Evolutionary conservation across 1,140 invertebrate species (phyloP).

Genomic region (Maconellicoccus hirsutus): DNA sequence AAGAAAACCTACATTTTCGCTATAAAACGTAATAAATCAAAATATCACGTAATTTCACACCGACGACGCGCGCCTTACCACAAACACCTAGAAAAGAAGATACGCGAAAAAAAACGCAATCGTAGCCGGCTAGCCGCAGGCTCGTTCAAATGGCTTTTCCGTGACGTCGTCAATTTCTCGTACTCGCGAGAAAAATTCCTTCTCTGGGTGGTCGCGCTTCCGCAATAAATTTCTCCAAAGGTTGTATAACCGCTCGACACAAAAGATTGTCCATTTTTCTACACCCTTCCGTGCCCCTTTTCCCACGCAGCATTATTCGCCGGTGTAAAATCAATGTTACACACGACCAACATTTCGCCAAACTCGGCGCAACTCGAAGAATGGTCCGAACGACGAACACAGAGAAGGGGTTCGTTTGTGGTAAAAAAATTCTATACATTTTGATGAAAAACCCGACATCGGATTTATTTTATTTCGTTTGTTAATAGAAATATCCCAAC

Average conservation of each 20-base stretch:
- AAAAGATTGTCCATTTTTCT: background rate
- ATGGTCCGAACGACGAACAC: too few relatives aligned
- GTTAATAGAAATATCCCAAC: background rate
- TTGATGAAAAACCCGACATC: background rate
- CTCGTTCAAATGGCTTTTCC: slow-evolving; percentile 3
- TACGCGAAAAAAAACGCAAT: background rate
- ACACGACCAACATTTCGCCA: too few relatives aligned
- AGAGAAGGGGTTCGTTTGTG: too few relatives aligned
- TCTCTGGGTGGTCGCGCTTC: background rate
- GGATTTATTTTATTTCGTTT: background rate
- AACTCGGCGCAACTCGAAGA: too few relatives aligned
- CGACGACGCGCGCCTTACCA: too few relatives aligned
- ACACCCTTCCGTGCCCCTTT: too few relatives aligned
- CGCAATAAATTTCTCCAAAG: background rate
- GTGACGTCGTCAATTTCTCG: background rate
- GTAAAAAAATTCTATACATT: background rate
- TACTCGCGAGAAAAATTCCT: background rate
- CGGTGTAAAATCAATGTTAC: background rate
- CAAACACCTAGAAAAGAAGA: too few relatives aligned
- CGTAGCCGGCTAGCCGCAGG: background rate
- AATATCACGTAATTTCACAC: too few relatives aligned
- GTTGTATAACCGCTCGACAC: background rate
- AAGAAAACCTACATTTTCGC: too few relatives aligned
- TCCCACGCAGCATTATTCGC: too few relatives aligned
- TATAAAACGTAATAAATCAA: too few relatives aligned